A percentile compares a stretch with the other conserved stretches of the same genome.
Evolutionary conservation across 2,113 vertebrate species (phyloP).

Genomic region (Clarias magur): DNA sequence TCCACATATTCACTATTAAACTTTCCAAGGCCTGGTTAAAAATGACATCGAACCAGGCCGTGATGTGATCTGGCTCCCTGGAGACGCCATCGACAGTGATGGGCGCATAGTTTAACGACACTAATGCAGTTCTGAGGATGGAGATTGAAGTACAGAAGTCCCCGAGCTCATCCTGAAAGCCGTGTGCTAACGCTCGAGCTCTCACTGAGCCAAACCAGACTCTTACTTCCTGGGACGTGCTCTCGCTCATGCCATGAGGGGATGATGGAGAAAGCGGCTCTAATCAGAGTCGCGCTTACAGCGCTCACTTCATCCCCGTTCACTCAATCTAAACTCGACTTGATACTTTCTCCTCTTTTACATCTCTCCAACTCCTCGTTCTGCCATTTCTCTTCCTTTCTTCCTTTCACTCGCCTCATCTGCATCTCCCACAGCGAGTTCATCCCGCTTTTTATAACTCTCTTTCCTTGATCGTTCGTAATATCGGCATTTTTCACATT

Average conservation of each 20-base stretch:
- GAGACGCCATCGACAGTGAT: neutral
- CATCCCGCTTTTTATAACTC: neutral
- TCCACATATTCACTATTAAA: neutral
- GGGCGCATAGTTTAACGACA: neutral
- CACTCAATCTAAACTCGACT: neutral
- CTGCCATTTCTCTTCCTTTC: neutral
- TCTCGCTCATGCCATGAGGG: neutral
- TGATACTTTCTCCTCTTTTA: neutral
- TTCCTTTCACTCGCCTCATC: conserved; percentile 1
- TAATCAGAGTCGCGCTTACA: conserved; percentile 1
- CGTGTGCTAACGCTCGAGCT: neutral
- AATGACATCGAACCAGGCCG: neutral
- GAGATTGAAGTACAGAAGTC: conserved; percentile 24
- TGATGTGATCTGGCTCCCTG: neutral
- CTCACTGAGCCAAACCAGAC: neutral
- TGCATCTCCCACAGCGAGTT: neutral
- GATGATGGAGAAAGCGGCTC: conserved; percentile 16
- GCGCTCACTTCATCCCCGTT: neutral
- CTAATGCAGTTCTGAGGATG: neutral
- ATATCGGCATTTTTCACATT: neutral
- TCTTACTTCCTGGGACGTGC: neutral
- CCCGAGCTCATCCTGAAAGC: conserved; percentile 6
- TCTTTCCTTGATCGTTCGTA: neutral
- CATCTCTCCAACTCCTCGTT: neutral
- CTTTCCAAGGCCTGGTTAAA: neutral